phyloP scores from a whole-genome alignment of 92 coral and sea anemone genomes.

The Epizoanthus fatuus region DNA sequence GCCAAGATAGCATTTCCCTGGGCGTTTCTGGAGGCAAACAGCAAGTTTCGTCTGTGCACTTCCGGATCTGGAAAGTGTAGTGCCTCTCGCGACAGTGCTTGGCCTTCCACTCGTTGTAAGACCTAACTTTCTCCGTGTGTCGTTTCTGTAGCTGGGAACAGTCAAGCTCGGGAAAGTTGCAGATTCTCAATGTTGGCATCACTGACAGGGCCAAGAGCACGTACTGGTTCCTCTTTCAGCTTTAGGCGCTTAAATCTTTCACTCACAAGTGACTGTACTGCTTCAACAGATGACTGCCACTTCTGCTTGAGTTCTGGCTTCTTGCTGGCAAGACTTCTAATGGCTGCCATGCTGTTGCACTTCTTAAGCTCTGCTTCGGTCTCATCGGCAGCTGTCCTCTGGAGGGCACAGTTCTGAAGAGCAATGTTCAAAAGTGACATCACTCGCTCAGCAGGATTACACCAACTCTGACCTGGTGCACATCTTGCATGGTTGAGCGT shows the following conservation, averaged over 20 bases:
- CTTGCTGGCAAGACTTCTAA: conserved; percentile 33
- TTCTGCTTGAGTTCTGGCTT: conserved; percentile 30
- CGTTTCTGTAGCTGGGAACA: conserved; percentile 40
- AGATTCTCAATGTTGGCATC: conserved; percentile 30
- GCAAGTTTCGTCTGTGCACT: conserved; percentile 36
- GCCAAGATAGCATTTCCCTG: conserved; percentile 53
- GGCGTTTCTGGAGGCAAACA: conserved; percentile 45
- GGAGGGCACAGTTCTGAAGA: conserved; percentile 51
- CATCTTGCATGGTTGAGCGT: conserved; percentile 43
- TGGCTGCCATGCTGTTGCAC: conserved; percentile 21
- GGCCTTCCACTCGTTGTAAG: conserved; percentile 35
- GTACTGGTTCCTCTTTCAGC: conserved; percentile 44
- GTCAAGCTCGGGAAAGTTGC: conserved; percentile 38
- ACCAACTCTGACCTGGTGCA: conserved; percentile 55
- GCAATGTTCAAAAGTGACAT: conserved; percentile 65
- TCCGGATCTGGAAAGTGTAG: conserved; percentile 53
- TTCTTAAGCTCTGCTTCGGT: conserved; percentile 44
- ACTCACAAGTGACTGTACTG: conserved; percentile 40
- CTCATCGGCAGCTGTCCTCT: conserved; percentile 5
- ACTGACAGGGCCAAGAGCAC: conserved; percentile 18
- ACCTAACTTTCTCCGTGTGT: conserved; percentile 28
- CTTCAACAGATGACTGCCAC: conserved; percentile 33
- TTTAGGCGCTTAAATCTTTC: conserved; percentile 38
- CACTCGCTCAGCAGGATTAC: conserved; percentile 65
- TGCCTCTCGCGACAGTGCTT: conserved; percentile 52